A percentile compares a stretch with the other conserved stretches of the same genome.
phyloP scores from a whole-genome alignment of 2,888 invertebrate species.

The Heliconius charithonia region DNA sequence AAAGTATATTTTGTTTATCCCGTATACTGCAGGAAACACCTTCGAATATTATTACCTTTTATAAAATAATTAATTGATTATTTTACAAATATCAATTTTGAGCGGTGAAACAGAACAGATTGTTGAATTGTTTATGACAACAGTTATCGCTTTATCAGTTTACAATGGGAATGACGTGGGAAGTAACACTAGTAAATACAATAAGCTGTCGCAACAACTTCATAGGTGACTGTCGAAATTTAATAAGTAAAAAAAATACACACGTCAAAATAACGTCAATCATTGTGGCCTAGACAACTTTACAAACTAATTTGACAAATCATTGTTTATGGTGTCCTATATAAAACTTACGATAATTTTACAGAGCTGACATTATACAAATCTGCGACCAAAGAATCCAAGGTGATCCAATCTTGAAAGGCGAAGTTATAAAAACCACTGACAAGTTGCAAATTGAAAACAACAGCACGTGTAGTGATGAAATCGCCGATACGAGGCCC shows the following conservation, averaged over 20 bases:
- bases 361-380: constrained; percentile 35
- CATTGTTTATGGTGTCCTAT: constrained; percentile 6
- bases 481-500: constrained; percentile 34
- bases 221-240: neutral
- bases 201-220: constrained; percentile 9
- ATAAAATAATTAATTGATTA: too few species aligned
- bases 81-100: neutral
- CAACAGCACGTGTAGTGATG: constrained; percentile 45
- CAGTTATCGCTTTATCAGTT: constrained; percentile 32
- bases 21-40: too few species aligned
- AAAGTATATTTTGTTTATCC: too few species aligned
- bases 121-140: constrained; percentile 20
- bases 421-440: constrained; percentile 42
- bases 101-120: neutral
- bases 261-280: neutral
- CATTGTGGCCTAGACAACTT: neutral
- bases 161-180: constrained; percentile 26
- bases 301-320: neutral
- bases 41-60: too few species aligned
- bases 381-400: constrained; percentile 34
- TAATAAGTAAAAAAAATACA: neutral
- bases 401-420: constrained; percentile 42
- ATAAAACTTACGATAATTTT: constrained; percentile 26
- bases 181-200: constrained; percentile 24
- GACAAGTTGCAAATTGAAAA: constrained; percentile 53